Evolutionary conservation across 1,140 invertebrate genomes (phyloP), one percentile per base, ranked within the genome.

Genomic region (Formica exsecta): DNA sequence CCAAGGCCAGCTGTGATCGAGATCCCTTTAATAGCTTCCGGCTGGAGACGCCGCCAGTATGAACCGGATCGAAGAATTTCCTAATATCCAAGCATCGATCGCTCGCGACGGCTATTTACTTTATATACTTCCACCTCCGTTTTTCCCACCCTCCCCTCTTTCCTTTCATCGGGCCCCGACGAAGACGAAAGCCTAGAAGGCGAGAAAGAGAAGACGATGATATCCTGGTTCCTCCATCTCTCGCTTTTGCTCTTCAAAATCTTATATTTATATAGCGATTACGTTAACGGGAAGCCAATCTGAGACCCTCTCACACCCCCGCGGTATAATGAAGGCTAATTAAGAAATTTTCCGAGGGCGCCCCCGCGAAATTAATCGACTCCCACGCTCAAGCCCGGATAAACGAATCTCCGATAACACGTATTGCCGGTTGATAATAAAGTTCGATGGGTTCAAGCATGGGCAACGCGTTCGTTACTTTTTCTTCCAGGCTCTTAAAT

Each of bases 241-340:
- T 6, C 25, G 1, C 22, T 13, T 19, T 19, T 36, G 16, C 2
- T 61, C 22, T n/a, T 41, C 19, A 6, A 66, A 22, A 48, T 86
- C 65, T 73, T 70, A 54, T 79, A 86, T 79, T 86, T 87, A 87
- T 86, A 66, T 79, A 66, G 51, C 25, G 64, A 57, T 32, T 62
- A 48, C 44, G 54, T 44, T 77, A 68, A 59, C 74, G 62, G 29
- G 7, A 85, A 87, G 65, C 48, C 70, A 87, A 87, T 87, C 51
- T 79, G 36, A 59, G 22, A 71, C n/a, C n/a, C n/a, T 54, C 25
- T 19, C 48, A 6, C 32, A 54, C 51, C 19, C 36, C 19, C 57
- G 51, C 59, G 65, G n/a, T 48, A 87, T 87, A 87, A 87, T 87
- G 74, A 87, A 86, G 29, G 86, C 65, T 79, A 87, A 86, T 87